Conservation (phyloP, 2,113 vertebrate genomes). For the Chiloscyllium plagiosum region DNA sequence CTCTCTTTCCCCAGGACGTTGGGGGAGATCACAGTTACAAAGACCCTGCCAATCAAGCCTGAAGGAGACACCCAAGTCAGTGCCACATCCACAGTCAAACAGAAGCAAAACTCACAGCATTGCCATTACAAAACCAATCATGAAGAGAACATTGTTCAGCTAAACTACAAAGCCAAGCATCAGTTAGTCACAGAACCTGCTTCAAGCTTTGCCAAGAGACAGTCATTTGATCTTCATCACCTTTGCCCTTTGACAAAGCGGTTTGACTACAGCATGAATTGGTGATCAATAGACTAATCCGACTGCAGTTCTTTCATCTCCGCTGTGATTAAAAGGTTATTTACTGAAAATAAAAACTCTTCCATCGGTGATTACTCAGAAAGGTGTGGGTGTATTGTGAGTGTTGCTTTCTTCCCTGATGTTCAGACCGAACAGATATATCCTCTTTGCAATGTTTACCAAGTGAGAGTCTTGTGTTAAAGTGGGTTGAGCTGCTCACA, state of each 20-base stretch:
- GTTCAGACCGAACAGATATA: neutral
- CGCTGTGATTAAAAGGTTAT: neutral
- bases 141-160: neutral
- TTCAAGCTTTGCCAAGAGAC: neutral
- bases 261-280: neutral
- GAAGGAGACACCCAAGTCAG: too few relatives aligned
- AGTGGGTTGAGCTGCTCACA: neutral
- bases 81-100: too few relatives aligned
- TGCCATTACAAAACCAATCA: too few relatives aligned
- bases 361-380: neutral
- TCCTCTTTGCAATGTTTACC: neutral
- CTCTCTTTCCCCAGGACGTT: too few relatives aligned
- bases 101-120: too few relatives aligned
- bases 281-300: neutral
- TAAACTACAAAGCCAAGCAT: neutral
- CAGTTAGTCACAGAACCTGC: neutral
- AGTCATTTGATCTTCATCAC: neutral
- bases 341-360: neutral
- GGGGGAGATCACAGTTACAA: too few relatives aligned
- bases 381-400: neutral
- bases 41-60: too few relatives aligned
- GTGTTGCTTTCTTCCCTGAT: neutral
- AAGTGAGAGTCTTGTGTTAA: neutral
- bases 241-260: neutral
- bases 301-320: neutral